Percentiles rank a stretch among this genome's conserved stretches.
Conservation (phyloP, 2,113 vertebrate species). For the Irena cyanogastra region DNA sequence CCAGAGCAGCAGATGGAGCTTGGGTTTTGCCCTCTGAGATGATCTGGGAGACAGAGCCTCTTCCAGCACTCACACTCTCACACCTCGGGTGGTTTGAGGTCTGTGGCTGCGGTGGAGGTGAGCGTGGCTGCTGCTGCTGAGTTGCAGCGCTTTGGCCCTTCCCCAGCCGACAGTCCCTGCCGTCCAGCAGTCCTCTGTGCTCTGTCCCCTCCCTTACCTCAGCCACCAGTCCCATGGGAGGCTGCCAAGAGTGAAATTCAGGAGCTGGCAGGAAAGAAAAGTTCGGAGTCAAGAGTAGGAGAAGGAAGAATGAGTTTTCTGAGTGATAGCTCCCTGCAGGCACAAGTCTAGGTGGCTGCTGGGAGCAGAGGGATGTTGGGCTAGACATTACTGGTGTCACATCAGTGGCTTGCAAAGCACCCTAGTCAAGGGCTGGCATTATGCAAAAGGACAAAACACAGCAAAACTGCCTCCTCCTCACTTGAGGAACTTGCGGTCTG, state of each 20-base stretch:
- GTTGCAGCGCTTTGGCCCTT: background rate
- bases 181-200: background rate
- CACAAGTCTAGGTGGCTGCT: background rate
- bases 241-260: background rate
- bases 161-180: no score
- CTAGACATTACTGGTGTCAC: background rate
- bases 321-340: background rate
- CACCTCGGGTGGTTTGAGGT: background rate
- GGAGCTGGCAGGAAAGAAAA: background rate
- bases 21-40: background rate
- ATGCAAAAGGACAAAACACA: background rate
- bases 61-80: accelerated
- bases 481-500: background rate
- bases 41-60: background rate
- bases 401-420: accelerated
- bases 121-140: background rate
- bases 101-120: accelerated
- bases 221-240: background rate
- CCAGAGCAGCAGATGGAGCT: background rate
- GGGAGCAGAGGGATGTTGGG: background rate
- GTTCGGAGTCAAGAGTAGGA: background rate
- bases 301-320: background rate
- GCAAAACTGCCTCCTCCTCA: accelerated
- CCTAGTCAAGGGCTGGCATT: background rate
- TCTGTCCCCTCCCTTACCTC: background rate